Base-by-base conservation (phyloP, 1,140 invertebrate species). In the Trialeurodes vaporariorum region DNA sequence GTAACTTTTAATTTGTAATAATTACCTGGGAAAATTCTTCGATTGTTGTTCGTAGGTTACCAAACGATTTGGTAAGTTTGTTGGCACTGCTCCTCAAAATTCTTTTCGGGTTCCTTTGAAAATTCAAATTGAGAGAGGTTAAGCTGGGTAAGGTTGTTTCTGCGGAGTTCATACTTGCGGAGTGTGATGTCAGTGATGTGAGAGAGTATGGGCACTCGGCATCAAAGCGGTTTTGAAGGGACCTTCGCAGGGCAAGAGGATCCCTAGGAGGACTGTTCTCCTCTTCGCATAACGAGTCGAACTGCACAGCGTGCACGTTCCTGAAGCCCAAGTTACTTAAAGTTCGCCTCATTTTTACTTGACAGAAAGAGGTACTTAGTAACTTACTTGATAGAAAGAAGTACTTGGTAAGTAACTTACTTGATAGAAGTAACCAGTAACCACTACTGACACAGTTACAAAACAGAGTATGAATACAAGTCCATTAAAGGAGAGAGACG, bases 1-100 rank as follows among this genome's bases (percentile, higher is more conserved):
- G n/a, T n/a, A n/a, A n/a, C n/a, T n/a, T n/a, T n/a, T n/a, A n/a
- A n/a, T n/a, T n/a, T n/a, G n/a, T n/a, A 65, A 26, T 59, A 58
- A 61, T 69, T 73, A 85, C 84, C 79, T 85, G 84, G 23, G 84
- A 83, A 68, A 85, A 77, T 11, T 80, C 81, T 26, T 81, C 83
- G 67, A 86, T 76, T 2, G 81, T 82, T 2, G 81, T 80, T 69
- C 81, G 77, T 2, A 86, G 80, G 17, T 77, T 81, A 27, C 81
- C 83, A 69, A 85, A 82, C 1, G 84, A 84, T 73, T 79, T 84
- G 2, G 83, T 81, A 21, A 85, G 74, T 70, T 80, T 83, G 27
- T 83, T 82, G 17, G 81, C 81, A 17, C 83, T 77, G 69, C 74
- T 80, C 68, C 82, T 75, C 2, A 84, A 70, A 2, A 75, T 79